A percentile compares a stretch with the other conserved stretches of the same genome.
Evolutionary conservation across 1,140 invertebrate genomes (phyloP).

Genomic region (Scylla paramamosain): DNA sequence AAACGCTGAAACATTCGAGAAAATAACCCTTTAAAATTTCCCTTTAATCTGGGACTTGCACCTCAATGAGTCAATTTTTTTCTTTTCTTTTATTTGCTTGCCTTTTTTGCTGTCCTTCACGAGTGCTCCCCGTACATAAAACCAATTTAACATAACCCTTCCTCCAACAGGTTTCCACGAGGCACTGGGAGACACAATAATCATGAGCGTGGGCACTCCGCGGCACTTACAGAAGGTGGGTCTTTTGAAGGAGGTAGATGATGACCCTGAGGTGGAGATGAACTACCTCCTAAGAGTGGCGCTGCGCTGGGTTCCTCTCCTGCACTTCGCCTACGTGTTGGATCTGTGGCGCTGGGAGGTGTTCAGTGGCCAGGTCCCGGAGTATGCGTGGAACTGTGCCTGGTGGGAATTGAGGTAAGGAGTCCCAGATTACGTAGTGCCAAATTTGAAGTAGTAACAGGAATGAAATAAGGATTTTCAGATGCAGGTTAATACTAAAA

Average conservation of each 20-base stretch:
- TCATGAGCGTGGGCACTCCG: slow-evolving; percentile 90
- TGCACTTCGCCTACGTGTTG: slow-evolving; percentile 90
- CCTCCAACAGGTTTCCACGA: slow-evolving; percentile 90
- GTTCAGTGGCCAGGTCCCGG: slow-evolving; percentile 88
- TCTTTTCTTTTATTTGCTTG: background rate
- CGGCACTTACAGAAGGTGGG: slow-evolving; percentile 91
- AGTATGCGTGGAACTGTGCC: slow-evolving; percentile 92
- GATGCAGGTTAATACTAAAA: background rate
- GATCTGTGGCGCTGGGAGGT: slow-evolving; percentile 93
- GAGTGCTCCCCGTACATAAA: background rate
- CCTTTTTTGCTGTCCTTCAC: background rate
- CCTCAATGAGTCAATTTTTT: too few species aligned
- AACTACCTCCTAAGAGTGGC: slow-evolving; percentile 93
- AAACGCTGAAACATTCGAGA: too few species aligned
- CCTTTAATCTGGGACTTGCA: too few species aligned
- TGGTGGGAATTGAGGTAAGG: slow-evolving; percentile 91
- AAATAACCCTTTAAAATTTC: too few species aligned
- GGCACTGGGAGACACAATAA: slow-evolving; percentile 94
- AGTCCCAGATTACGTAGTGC: background rate
- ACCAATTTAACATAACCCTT: background rate
- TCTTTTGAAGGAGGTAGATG: slow-evolving; percentile 85
- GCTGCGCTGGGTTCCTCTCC: slow-evolving; percentile 93
- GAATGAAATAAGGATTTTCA: background rate
- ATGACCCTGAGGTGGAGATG: slow-evolving; percentile 84
- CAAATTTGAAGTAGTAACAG: too few species aligned